A percentile compares a stretch with the other conserved stretches of the same genome.
phyloP scores from a whole-genome alignment of 2,113 vertebrate genomes.

The Malurus cyaneus region DNA sequence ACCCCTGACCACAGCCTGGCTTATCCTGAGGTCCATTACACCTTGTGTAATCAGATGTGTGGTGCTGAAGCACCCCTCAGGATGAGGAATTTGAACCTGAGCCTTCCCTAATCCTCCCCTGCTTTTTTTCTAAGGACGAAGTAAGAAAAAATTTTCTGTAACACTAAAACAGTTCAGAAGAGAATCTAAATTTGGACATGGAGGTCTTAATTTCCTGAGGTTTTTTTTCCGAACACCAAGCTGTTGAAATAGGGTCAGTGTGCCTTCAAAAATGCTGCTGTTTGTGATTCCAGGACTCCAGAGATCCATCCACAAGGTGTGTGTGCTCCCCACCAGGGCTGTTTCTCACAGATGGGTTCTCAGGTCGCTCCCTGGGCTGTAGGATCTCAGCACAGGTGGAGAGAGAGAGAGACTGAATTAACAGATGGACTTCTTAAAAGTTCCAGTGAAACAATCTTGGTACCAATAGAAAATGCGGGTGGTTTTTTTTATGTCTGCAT shows the following conservation, averaged over 20 bases:
- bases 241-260: neutral
- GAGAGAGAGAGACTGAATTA: neutral
- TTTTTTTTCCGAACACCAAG: neutral
- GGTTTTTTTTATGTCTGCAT: neutral
- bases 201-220: accelerated
- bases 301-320: neutral
- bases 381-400: neutral
- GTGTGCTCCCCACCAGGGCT: neutral
- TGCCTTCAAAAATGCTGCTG: neutral
- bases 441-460: neutral
- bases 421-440: neutral
- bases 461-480: neutral
- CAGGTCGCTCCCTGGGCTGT: neutral
- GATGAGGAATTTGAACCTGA: neutral
- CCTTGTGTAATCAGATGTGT: neutral
- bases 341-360: neutral
- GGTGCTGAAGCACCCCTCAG: neutral
- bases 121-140: neutral
- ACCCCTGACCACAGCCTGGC: neutral
- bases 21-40: neutral
- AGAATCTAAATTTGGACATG: neutral
- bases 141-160: neutral
- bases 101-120: neutral
- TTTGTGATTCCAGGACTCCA: neutral
- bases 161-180: neutral